A percentile compares a stretch with the other conserved stretches of the same genome.
These are phyloP conservation scores for Apodemia mormo DNA, from an alignment of 2,888 invertebrate genomes.

Conservation along the genomic window DNA sequence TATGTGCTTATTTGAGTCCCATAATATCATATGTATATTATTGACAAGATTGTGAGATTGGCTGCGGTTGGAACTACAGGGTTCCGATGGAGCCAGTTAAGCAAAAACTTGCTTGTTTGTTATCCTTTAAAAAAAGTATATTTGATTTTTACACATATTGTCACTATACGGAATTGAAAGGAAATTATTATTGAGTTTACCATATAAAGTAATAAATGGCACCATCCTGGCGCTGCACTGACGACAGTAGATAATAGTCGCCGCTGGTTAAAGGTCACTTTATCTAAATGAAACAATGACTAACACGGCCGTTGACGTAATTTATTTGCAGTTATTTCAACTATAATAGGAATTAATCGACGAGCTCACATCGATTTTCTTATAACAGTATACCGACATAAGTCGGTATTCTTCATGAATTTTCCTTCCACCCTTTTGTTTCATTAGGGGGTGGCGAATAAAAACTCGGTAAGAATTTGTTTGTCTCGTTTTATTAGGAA, in stretches of 20 bases:
- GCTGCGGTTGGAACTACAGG: no score
- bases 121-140: no score
- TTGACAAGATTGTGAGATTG: no score
- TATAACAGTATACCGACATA: neutral
- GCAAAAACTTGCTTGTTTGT: no score
- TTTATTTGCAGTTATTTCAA: slow-evolving; percentile 19
- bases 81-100: no score
- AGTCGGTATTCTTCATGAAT: neutral
- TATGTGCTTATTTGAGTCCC: no score
- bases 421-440: neutral
- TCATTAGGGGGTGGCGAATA: neutral
- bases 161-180: slow-evolving; percentile 19
- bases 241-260: slow-evolving; percentile 42
- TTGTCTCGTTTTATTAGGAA: no score
- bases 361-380: neutral
- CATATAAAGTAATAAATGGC: slow-evolving; percentile 39
- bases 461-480: no score
- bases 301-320: slow-evolving; percentile 37
- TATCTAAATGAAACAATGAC: slow-evolving; percentile 54
- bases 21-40: no score
- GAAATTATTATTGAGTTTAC: slow-evolving; percentile 34
- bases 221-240: slow-evolving; percentile 36
- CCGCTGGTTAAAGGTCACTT: slow-evolving; percentile 50
- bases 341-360: slow-evolving; percentile 16
- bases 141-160: no score